Conservation (phyloP, 92 coral and sea anemone species). For the Zoanthus solanderi region DNA sequence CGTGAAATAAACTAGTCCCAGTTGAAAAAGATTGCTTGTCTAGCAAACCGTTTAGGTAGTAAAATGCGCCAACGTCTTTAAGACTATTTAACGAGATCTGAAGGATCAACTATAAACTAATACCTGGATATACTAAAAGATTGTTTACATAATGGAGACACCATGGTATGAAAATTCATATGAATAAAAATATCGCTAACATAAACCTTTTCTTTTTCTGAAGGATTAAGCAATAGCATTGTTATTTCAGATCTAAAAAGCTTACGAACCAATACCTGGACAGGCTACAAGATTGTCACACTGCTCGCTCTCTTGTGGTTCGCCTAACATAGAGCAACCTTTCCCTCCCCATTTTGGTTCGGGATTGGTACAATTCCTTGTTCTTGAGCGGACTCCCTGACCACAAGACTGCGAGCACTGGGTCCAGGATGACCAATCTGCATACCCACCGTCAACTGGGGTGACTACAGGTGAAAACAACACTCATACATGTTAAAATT, state of each 20-base stretch:
- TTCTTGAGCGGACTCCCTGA: slow-evolving; percentile 86
- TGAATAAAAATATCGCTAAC: too few species aligned
- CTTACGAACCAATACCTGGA: slow-evolving; percentile 66
- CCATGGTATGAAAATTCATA: too few species aligned
- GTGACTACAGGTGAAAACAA: slow-evolving; percentile 52
- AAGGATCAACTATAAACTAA: too few species aligned
- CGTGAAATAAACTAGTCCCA: too few species aligned
- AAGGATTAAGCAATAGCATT: too few species aligned
- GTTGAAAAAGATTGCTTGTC: too few species aligned
- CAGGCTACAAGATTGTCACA: slow-evolving; percentile 76
- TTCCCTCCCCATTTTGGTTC: slow-evolving; percentile 88
- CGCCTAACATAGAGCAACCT: slow-evolving; percentile 85
- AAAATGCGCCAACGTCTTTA: too few species aligned
- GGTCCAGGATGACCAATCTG: slow-evolving; percentile 96
- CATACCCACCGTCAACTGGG: slow-evolving; percentile 92
- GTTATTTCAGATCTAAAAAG: too few species aligned
- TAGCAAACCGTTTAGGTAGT: too few species aligned
- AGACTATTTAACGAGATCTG: too few species aligned
- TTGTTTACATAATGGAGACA: slow-evolving; percentile 28
- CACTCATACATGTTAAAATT: neutral
- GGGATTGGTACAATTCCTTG: slow-evolving; percentile 94
- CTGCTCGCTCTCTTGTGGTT: slow-evolving; percentile 78
- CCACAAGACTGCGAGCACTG: slow-evolving; percentile 90
- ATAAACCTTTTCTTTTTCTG: too few species aligned
- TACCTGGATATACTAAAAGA: slow-evolving; percentile 81